Evolutionary conservation across 2,888 invertebrate species (phyloP).

Genomic region (Reticulitermes lucifugus): DNA sequence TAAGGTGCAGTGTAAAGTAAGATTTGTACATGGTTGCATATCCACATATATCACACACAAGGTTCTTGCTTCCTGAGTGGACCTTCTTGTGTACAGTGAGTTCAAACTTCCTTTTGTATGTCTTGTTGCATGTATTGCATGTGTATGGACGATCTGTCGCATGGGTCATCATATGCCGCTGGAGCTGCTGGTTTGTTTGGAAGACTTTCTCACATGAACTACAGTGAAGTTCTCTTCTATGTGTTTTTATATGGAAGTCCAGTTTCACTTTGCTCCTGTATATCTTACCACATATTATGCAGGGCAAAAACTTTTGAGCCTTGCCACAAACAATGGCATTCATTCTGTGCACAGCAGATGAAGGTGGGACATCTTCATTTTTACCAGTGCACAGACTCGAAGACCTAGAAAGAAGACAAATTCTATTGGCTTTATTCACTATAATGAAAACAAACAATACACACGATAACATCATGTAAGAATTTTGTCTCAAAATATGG

Average conservation of each 20-base stretch:
- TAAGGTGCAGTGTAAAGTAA: constrained; percentile 60
- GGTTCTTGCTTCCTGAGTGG: constrained; percentile 58
- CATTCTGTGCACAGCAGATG: no score
- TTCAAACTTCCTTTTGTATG: constrained; percentile 62
- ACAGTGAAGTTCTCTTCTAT: constrained; percentile 25
- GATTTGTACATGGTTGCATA: constrained; percentile 59
- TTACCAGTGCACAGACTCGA: not conserved
- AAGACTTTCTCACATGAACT: constrained; percentile 40
- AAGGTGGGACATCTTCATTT: no score
- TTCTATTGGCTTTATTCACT: not conserved
- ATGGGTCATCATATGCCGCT: constrained; percentile 50
- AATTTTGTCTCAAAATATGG: no score
- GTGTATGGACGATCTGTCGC: constrained; percentile 60
- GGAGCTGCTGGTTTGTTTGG: constrained; percentile 37
- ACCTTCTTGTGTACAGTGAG: constrained; percentile 61
- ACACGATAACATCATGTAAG: no score
- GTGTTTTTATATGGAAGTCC: constrained; percentile 7
- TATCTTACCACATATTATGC: constrained; percentile 8
- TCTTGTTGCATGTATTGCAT: constrained; percentile 61
- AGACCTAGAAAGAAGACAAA: not conserved
- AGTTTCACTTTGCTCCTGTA: constrained; percentile 12
- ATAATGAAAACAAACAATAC: not conserved
- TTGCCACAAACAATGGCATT: not conserved
- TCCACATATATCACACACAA: constrained; percentile 58
- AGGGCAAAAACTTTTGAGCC: not conserved